Evolutionary conservation across 2,797 vertebrate species (phyloP), one percentile per base, ranked within the genome.

Genomic region (Apogon talboti): DNA sequence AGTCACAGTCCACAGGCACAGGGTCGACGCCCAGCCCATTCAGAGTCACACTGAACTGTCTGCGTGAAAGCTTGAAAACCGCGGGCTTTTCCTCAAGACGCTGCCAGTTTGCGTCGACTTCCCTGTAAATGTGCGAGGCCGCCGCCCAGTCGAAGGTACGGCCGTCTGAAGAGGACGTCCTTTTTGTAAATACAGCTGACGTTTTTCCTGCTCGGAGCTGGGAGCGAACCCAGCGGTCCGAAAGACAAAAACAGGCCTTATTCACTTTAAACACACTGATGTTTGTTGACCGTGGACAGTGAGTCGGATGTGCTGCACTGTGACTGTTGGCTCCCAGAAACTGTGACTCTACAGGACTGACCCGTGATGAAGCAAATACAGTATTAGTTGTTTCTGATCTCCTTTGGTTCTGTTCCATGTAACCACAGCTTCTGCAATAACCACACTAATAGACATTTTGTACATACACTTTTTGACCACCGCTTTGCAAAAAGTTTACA

Each of bases 231-330:
- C n/a, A n/a, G n/a, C 65, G 55, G 63, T 57, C 28, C 40, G 46
- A 37, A 38, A 66, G 80, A 91, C 82, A 67, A 62, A 33, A 81
- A 70, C 90, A 88, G 93, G 94, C 93, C 93, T 94, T 92, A 80
- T 80, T 88, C 92, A 84, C 79, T 40, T 49, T 45, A 74, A 74
- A 84, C 78, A 62, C 75, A 72, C 87, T 88, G 61, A 62, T 58
- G 51, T 90, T 91, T 88, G 82, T 24, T 79, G 62, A 59, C 56
- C 81, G 84, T 89, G 63, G 74, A 76, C 79, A 71, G 84, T 66
- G 81, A 76, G 33, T 46, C 56, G 45, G 53, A 71, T 54, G 72
- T 83, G 63, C 68, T 75, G 71, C 58, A 57, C 77, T 81, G 67
- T 54, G 52, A 63, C 76, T 87, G 30, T 62, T 4, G 37, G 47